Base-by-base conservation (phyloP, 2,113 vertebrate genomes). In the Synchiropus splendidus region DNA sequence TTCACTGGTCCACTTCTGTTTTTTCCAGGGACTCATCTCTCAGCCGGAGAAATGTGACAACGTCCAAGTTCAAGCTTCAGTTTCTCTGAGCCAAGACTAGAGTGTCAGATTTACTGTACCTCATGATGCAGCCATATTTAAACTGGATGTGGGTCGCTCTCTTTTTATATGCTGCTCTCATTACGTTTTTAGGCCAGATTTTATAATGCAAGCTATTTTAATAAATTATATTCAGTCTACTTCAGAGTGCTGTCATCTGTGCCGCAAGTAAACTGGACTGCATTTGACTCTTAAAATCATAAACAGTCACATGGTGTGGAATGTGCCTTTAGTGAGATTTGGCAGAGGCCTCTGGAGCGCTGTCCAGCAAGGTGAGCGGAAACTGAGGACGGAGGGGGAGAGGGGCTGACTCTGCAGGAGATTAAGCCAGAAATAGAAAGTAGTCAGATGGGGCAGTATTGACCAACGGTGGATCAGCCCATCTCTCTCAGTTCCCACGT, bases 131-230 rank as follows among this genome's bases (percentile, higher is more conserved):
- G 44, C 64, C 15, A 55, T 12, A 62, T 75, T 56, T 41, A 34
- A 60, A 55, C 21, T 18, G 39, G 46, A 77, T 78, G 18, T 72
- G 69, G 71, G 77, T 74, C 74, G 52, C 47, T 10, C 14, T 61
- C 44, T 75, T 78, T 80, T 74, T 77, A 78, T 72, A 71, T 15
- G 21, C 71, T 54, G 69, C 27, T 63, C 79, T 78, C 61, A 62
- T 79, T 78, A 71, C 16, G 35, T 41, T 72, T 75, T 64, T 63
- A 67, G 71, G 77, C 72, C 73, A 30, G 52, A 46, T 75, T 73
- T 61, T 58, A 53, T 43, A 61, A 39, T 18, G 14, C 6, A 36
- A 50, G 16, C 16, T 38, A 61, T 53, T 1, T 65, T 36, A 78
- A 78, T 77, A 77, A 78, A 78, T 77, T 49, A 66, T 52, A 56